Evolutionary conservation across 2,888 invertebrate species (phyloP).

Genomic region (Stenolophus ochropezus): DNA sequence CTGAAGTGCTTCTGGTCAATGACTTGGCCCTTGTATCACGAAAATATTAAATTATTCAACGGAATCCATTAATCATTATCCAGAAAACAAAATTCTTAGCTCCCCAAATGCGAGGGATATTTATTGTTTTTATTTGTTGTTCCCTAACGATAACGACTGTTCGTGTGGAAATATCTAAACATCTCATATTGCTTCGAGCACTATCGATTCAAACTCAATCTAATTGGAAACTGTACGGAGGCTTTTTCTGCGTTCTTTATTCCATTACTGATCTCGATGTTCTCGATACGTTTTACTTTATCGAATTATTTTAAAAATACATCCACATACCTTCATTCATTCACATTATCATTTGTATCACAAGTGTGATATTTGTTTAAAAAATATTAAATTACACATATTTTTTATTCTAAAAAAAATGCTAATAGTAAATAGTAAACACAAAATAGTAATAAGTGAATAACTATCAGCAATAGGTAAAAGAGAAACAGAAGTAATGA

Average conservation of each 20-base stretch:
- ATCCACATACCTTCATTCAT: no score
- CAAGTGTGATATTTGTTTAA: no score
- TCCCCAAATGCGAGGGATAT: conserved; percentile 20
- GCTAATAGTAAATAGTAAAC: no score
- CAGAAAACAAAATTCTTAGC: conserved; percentile 24
- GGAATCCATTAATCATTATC: conserved; percentile 49
- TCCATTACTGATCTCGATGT: neutral
- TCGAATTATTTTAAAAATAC: no score
- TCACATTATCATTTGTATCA: no score
- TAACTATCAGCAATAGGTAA: no score
- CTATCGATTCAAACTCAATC: conserved; percentile 33
- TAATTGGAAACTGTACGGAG: conserved; percentile 13
- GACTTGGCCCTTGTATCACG: conserved; percentile 35
- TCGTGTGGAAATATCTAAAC: conserved; percentile 19
- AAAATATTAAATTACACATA: no score
- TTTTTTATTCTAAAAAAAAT: no score
- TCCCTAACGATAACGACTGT: conserved; percentile 20
- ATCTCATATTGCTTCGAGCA: conserved; percentile 30
- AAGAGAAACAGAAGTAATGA: no score
- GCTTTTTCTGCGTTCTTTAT: neutral
- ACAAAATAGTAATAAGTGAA: no score
- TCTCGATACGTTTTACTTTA: no score
- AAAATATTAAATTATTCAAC: conserved; percentile 52
- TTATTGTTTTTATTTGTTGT: conserved; percentile 41
- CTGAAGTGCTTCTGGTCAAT: conserved; percentile 29